Evolutionary conservation across 2,888 invertebrate genomes (phyloP).

Genomic region (Bellardia pandia): DNA sequence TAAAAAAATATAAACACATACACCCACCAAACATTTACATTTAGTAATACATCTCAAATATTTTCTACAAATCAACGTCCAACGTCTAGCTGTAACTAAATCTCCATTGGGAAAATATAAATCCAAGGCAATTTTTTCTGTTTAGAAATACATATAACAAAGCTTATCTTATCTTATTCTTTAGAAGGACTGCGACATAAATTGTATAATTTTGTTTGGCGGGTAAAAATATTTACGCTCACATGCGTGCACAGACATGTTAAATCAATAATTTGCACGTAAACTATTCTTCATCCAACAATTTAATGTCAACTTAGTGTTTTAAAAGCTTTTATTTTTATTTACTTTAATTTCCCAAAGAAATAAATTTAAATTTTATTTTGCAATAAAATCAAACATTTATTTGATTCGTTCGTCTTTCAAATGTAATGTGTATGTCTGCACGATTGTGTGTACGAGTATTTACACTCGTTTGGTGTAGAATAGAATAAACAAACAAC

Average conservation of each 20-base stretch:
- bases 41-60: background rate
- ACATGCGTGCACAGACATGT: background rate
- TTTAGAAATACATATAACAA: no score
- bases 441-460: background rate
- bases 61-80: background rate
- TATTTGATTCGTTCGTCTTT: no score
- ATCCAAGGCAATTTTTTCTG: no score
- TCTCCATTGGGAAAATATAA: no score
- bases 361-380: slow-evolving; percentile 35
- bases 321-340: slow-evolving; percentile 2
- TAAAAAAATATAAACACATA: slow-evolving; percentile 1
- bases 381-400: background rate
- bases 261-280: slow-evolving; percentile 19
- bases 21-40: slow-evolving; percentile 16
- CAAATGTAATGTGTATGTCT: no score
- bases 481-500: slow-evolving; percentile 55
- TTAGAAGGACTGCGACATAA: no score
- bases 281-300: background rate
- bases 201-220: background rate
- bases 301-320: slow-evolving; percentile 1
- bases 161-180: no score
- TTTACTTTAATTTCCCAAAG: slow-evolving; percentile 46
- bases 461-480: background rate
- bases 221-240: background rate
- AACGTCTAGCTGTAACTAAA: no score